Conservation (phyloP, 64 coral and sea anemone species). For the Actinia equina region DNA sequence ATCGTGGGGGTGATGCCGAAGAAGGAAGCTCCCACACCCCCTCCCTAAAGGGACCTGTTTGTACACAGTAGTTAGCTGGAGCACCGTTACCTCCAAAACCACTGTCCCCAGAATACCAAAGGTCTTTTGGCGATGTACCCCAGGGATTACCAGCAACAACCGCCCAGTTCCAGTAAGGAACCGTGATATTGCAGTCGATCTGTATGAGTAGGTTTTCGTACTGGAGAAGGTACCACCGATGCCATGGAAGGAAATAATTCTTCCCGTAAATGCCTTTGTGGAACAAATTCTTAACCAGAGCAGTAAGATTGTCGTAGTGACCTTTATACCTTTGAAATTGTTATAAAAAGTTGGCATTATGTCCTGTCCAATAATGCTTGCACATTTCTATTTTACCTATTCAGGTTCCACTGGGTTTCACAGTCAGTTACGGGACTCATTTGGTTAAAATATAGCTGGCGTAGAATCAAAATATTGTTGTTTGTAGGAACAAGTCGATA, state of each 20-base stretch:
- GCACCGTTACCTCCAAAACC: slow-evolving; percentile 5
- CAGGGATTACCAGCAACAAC: slow-evolving; percentile 4
- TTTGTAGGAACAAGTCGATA: no score
- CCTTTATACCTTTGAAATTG: neutral
- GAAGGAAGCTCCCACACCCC: neutral
- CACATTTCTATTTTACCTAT: no score
- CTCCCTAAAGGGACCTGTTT: slow-evolving; percentile 24
- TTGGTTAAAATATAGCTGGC: no score
- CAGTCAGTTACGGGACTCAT: no score
- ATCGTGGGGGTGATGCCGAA: neutral
- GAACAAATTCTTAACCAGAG: neutral
- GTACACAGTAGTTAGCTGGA: slow-evolving; percentile 34
- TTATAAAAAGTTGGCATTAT: no score
- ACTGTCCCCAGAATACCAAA: slow-evolving; percentile 11
- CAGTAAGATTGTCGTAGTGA: neutral
- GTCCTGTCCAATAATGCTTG: no score
- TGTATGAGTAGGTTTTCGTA: slow-evolving; percentile 36
- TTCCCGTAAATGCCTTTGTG: neutral
- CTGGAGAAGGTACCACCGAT: slow-evolving; percentile 63
- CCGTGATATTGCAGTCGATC: neutral
- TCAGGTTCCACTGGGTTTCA: no score
- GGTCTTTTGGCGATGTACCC: neutral
- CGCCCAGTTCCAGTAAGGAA: slow-evolving; percentile 18
- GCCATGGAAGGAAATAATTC: slow-evolving; percentile 65
- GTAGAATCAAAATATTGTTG: no score